A percentile compares a stretch with the other conserved stretches of the same genome.
These are phyloP conservation scores for Hypena proboscidalis DNA, from an alignment of 2,888 invertebrate genomes.

Conservation along the genomic window DNA sequence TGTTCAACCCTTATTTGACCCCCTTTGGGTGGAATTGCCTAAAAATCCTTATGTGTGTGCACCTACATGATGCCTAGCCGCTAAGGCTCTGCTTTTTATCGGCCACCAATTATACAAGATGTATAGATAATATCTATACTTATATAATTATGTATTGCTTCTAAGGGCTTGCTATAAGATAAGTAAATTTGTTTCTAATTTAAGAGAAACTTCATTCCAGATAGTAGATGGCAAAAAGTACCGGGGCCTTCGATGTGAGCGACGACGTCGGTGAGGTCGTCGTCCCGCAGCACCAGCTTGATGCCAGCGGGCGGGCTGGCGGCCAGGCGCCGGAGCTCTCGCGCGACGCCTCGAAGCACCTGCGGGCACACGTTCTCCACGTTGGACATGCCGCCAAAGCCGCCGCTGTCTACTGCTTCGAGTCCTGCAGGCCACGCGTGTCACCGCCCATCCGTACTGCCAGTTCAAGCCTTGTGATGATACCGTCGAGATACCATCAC, in stretches of 20 bases:
- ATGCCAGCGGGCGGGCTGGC: conserved; percentile 96
- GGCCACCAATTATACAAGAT: no score
- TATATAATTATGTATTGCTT: no score
- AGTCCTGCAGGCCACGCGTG: not conserved
- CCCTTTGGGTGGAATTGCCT: no score
- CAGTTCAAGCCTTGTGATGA: not conserved
- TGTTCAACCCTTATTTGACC: no score
- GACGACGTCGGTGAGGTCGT: conserved; percentile 97
- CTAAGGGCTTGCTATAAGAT: no score
- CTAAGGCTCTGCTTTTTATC: no score
- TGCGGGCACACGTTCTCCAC: conserved; percentile 98
- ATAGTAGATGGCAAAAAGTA: conserved; percentile 24
- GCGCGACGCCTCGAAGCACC: conserved; percentile 94
- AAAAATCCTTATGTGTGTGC: no score
- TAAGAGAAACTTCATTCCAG: no score
- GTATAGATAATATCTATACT: no score
- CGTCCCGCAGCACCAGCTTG: conserved; percentile 94
- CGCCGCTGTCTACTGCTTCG: conserved; percentile 7
- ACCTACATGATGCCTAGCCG: no score
- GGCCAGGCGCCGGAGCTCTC: conserved; percentile 94
- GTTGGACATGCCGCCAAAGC: conserved; percentile 88
- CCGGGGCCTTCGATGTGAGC: conserved; percentile 95
- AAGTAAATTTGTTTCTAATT: no score
- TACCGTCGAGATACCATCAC: conserved; percentile 1
- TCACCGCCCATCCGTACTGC: conserved; percentile 1